Evolutionary conservation across 2,797 vertebrate genomes (phyloP), one percentile per base, ranked within the genome.

Genomic region (Lates japonicus): DNA sequence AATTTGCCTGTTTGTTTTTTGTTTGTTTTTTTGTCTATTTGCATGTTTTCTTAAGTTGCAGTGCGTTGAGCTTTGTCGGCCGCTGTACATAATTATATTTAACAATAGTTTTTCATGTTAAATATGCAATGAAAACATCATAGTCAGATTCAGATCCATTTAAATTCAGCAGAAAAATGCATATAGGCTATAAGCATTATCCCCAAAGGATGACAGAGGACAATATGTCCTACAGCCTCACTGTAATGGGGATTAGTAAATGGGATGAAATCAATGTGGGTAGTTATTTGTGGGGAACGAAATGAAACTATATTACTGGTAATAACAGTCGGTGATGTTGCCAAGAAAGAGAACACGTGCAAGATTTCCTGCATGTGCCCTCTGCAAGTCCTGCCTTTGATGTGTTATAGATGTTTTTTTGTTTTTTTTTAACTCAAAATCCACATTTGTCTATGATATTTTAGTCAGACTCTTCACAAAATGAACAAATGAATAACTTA

Each of bases 391-490:
- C 19, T 37, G 41, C 31, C 35, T 61, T 67, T 67, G 37, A 74
- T 71, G 29, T 63, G 33, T 25, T 17, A 37, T 20, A 8, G 1
- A 20, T 33, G 13, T 19, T 58, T 76, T 29, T 29, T 29, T n/a
- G n/a, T 29, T 29, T 29, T 29, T 29, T 29, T 29, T 70, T 31
- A 7, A 22, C 37, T 60, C 29, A 14, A 52, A 59, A 31, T n/a
- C 35, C 14, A 33, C 20, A 62, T 60, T 39, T 60, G 13, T 59
- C 46, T 55, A 3, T 13, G 25, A 37, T 52, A 13, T n/a, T 46
- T 57, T 39, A 57, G 33, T 70, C 25, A 51, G 1, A 60, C 68
- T 57, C 17, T 54, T 10, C 49, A 71, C 78, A 59, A 69, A 44
- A 17, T n/a, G 48, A 72, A 63, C 14, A 58, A 72, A 11, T 64